Base-by-base conservation (phyloP, 1,140 invertebrate species). In the Cydia splendana region DNA sequence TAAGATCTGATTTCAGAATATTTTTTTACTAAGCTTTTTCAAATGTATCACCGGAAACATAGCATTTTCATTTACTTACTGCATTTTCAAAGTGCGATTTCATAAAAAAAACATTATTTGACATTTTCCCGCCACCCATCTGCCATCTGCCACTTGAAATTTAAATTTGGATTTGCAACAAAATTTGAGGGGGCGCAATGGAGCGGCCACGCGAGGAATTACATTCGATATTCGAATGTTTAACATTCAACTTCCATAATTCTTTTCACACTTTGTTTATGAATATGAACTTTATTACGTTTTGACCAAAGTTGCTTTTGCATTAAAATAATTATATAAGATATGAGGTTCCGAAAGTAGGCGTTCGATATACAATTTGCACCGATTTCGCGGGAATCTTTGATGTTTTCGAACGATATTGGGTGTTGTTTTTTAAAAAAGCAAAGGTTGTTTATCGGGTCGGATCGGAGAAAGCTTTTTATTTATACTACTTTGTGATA, bases 91-190 rank as follows among this genome's bases (percentile, higher is more conserved):
- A 71, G 67, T 71, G 38, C 67, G 20, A 45, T 71, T 38, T n/a
- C 4, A n/a, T 71, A 71, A 71, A 71, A 71, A 42, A 71, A 71
- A 10, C 38, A 71, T 71, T 71, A 71, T 71, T 24, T n/a, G 7
- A 24, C 18, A 71, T 71, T 71, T 71, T 71, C 67, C 67, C 34
- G 67, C n/a, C 67, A 20, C 20, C 57, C 9, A 62, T 38, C 45
- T 71, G 67, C 67, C 67, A 71, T 71, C 67, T 71, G 67, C 67
- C 67, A 71, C 67, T 71, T 42, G 34, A 71, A 69, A 45, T 71
- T 71, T 71, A 38, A 71, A 71, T 71, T 71, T 38, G n/a, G 30
- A 71, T 18, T 71, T 71, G 15, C 30, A 71, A 71, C 67, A 38
- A 69, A 38, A 62, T 62, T 62, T 15, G 67, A 71, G 67, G 67